phyloP scores from a whole-genome alignment of 2,113 vertebrate species.

The Mola mola region DNA sequence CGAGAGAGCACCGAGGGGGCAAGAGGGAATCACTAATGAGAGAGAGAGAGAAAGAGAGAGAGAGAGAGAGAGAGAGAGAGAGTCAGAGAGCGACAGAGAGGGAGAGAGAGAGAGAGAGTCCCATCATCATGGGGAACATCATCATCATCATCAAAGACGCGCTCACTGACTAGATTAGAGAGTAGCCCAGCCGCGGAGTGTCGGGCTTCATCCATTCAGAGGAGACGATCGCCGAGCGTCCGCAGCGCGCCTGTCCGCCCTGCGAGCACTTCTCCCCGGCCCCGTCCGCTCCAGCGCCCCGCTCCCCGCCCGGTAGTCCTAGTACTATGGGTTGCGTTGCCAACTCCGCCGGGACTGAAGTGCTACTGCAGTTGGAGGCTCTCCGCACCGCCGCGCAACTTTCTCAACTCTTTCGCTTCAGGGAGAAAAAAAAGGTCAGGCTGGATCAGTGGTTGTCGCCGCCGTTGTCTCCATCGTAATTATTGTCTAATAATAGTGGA shows the following conservation, averaged over 20 bases:
- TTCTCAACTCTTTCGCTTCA: conserved; percentile 79
- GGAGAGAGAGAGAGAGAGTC: conserved; percentile 40
- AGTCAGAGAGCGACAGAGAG: conserved; percentile 29
- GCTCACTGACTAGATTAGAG: conserved; percentile 76
- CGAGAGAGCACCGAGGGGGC: conserved; percentile 78
- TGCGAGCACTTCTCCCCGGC: conserved; percentile 36
- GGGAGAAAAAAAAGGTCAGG: conserved; percentile 85
- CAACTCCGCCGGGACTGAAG: conserved; percentile 84
- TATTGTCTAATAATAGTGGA: conserved; percentile 11
- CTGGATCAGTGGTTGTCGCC: conserved; percentile 9
- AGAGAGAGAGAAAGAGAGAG: conserved; percentile 53
- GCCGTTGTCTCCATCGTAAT: neutral
- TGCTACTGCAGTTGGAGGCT: conserved; percentile 83
- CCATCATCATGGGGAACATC: conserved; percentile 77
- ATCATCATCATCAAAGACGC: conserved; percentile 82
- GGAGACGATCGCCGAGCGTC: conserved; percentile 36
- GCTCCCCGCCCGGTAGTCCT: conserved; percentile 49
- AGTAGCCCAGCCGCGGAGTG: conserved; percentile 59
- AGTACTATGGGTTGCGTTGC: conserved; percentile 86
- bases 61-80: conserved; percentile 50
- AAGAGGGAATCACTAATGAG: conserved; percentile 83
- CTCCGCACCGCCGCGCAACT: conserved; percentile 82
- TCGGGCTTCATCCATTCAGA: conserved; percentile 46
- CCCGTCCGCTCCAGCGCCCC: conserved; percentile 43
- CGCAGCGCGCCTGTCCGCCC: conserved; percentile 40